A percentile compares a stretch with the other conserved stretches of the same genome.
Evolutionary conservation across 2,888 invertebrate species (phyloP).

Genomic region (Lasioglossum vierecki): DNA sequence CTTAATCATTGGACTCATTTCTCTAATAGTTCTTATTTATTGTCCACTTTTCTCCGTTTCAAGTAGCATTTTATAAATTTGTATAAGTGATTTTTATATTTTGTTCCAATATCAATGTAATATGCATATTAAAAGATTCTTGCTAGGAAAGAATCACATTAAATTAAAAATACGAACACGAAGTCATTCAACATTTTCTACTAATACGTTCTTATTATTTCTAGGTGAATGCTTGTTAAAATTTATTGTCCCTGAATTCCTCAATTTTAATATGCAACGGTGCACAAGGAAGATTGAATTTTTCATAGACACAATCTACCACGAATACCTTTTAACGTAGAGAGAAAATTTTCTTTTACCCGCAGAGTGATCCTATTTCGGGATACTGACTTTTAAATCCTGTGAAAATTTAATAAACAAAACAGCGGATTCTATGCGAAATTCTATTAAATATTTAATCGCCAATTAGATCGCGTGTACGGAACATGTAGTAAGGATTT

Average conservation of each 20-base stretch:
- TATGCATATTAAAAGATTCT: not conserved
- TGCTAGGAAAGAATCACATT: not conserved
- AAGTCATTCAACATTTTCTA: not conserved
- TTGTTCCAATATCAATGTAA: no score
- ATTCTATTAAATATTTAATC: not conserved
- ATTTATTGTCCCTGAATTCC: not conserved
- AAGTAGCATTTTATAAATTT: no score
- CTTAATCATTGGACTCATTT: no score
- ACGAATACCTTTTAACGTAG: not conserved
- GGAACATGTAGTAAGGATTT: not conserved
- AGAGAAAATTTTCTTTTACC: not conserved
- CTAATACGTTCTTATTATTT: not conserved
- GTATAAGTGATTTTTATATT: no score
- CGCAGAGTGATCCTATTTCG: not conserved
- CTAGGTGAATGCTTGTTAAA: not conserved
- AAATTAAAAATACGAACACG: not conserved
- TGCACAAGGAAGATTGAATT: not conserved
- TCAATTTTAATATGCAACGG: not conserved
- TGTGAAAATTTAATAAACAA: not conserved
- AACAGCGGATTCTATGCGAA: not conserved
- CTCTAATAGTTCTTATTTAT: no score
- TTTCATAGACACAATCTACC: not conserved
- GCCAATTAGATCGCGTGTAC: not conserved
- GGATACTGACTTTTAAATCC: not conserved
- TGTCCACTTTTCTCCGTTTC: no score